A percentile compares a stretch with the other conserved stretches of the same genome.
phyloP scores from a whole-genome alignment of 2,888 invertebrate species.

The Osedax frankpressi region DNA sequence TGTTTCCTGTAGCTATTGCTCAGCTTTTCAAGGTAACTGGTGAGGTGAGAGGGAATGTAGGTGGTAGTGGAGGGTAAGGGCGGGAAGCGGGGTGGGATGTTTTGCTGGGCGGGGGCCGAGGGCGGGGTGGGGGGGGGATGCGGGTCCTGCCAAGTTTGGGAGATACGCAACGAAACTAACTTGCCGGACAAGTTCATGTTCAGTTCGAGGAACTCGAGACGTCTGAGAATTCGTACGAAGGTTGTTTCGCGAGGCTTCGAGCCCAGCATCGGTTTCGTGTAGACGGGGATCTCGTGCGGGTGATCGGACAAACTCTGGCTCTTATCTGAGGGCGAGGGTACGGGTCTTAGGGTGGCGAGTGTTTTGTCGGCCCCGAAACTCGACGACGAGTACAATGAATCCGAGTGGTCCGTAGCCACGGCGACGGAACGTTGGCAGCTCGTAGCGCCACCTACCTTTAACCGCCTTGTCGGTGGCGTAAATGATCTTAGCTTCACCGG shows the following conservation, averaged over 20 bases:
- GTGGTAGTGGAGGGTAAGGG: too few relatives aligned
- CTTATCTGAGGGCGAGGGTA: too few relatives aligned
- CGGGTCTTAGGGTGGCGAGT: too few relatives aligned
- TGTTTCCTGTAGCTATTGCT: slow-evolving; percentile 88
- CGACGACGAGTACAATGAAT: too few relatives aligned
- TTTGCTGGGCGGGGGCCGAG: too few relatives aligned
- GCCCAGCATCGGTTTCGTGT: background rate
- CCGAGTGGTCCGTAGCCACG: background rate
- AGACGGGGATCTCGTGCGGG: background rate
- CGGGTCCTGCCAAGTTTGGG: too few relatives aligned
- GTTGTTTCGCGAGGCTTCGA: background rate
- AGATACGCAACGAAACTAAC: too few relatives aligned
- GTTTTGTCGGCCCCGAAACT: too few relatives aligned
- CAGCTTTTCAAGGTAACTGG: slow-evolving; percentile 74
- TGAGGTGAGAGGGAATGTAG: background rate
- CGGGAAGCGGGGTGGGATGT: too few relatives aligned
- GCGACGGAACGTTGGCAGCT: background rate
- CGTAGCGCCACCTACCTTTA: background rate
- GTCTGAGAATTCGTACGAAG: background rate
- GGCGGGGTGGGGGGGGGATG: too few relatives aligned
- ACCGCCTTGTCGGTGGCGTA: background rate
- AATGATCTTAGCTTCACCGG: background rate
- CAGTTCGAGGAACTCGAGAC: slow-evolving; percentile 80
- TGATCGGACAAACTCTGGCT: background rate
- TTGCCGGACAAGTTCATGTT: slow-evolving; percentile 76